phyloP scores from a whole-genome alignment of 2,797 vertebrate genomes.

The Sebastes taczanowskii region DNA sequence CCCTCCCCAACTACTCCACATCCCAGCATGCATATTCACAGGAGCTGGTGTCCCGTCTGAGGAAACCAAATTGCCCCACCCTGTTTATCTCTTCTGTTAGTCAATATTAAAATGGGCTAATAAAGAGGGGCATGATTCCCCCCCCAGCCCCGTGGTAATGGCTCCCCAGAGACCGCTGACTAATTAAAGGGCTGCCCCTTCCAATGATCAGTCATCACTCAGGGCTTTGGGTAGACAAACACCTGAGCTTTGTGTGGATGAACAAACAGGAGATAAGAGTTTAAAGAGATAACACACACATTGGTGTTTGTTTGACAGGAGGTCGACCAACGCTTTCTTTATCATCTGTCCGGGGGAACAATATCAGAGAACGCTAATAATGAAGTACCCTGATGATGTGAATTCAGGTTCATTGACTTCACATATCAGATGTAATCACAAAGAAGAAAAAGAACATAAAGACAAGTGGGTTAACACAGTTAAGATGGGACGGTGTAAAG shows the following conservation, averaged over 20 bases:
- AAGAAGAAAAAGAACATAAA: background rate
- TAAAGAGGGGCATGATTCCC: slow-evolving; percentile 84
- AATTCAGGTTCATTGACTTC: background rate
- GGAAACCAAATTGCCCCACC: slow-evolving; percentile 65
- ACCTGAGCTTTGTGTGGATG: slow-evolving; percentile 36
- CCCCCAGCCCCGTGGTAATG: slow-evolving; percentile 61
- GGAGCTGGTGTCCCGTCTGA: slow-evolving; percentile 72
- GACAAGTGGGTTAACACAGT: background rate
- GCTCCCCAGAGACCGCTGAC: slow-evolving; percentile 70
- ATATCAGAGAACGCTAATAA: background rate
- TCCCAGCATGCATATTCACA: slow-evolving; percentile 78
- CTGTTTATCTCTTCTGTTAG: slow-evolving; percentile 63
- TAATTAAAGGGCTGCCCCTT: slow-evolving; percentile 85
- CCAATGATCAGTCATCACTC: slow-evolving; percentile 80
- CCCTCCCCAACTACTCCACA: slow-evolving; percentile 23
- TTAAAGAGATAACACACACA: slow-evolving; percentile 12
- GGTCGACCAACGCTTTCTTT: background rate
- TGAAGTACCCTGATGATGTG: background rate
- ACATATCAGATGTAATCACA: background rate
- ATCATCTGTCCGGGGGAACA: background rate
- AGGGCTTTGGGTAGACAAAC: slow-evolving; percentile 65
- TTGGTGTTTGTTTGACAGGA: background rate
- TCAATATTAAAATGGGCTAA: slow-evolving; percentile 86
- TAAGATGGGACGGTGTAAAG: background rate
- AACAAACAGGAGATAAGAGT: slow-evolving; percentile 31